Conservation (phyloP, 2,888 invertebrate species). For the Rotaria macrura region DNA sequence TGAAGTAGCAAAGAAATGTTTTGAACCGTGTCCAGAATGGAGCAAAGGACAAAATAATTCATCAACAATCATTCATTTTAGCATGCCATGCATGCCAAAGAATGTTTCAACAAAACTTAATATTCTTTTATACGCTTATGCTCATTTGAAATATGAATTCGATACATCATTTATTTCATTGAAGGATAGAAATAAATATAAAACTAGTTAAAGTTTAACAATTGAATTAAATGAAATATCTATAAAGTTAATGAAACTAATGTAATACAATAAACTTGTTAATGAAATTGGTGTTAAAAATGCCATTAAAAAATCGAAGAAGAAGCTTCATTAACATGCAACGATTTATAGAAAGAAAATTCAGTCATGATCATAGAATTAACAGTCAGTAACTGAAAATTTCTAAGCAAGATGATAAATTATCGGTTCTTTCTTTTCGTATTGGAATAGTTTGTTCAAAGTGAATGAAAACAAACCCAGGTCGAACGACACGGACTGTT, state of each 20-base stretch:
- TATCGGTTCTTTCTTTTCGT: background rate
- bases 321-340: background rate
- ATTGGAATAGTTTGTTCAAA: too few relatives aligned
- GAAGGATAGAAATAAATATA: background rate
- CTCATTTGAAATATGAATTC: background rate
- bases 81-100: background rate
- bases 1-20: background rate
- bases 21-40: background rate
- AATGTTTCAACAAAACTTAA: background rate
- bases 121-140: background rate
- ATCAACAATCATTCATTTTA: background rate
- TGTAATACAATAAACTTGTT: background rate
- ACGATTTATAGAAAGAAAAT: background rate
- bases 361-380: background rate
- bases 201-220: background rate
- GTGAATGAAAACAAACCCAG: too few relatives aligned
- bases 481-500: too few relatives aligned
- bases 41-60: background rate
- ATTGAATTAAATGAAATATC: background rate
- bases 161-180: background rate
- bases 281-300: background rate
- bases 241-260: background rate
- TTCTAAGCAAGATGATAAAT: background rate
- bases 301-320: background rate
- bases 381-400: too few relatives aligned